phyloP scores from a whole-genome alignment of 92 coral and sea anemone genomes.

The Actinostola sp. region DNA sequence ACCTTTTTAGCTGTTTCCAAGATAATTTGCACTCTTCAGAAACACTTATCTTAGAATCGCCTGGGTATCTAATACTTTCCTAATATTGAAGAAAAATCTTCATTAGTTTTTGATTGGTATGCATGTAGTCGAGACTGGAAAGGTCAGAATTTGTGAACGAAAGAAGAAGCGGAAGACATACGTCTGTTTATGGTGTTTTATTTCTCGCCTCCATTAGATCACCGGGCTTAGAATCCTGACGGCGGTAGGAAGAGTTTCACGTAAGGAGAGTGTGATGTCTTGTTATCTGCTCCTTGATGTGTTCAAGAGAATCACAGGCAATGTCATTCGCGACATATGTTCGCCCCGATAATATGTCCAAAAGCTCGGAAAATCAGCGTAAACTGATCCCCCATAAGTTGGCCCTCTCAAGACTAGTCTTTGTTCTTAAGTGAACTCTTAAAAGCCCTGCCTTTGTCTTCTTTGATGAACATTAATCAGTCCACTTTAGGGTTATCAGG shows the following conservation, averaged over 20 bases:
- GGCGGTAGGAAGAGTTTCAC: slow-evolving; percentile 15
- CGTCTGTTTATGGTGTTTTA: slow-evolving; percentile 29
- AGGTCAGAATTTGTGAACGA: slow-evolving; percentile 13
- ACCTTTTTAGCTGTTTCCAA: slow-evolving; percentile 38
- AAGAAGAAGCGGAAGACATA: slow-evolving; percentile 13
- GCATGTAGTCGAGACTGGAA: slow-evolving; percentile 22
- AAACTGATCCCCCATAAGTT: slow-evolving; percentile 47
- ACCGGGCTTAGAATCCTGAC: slow-evolving; percentile 10
- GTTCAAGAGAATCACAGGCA: slow-evolving; percentile 26
- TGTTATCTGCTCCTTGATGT: slow-evolving; percentile 28
- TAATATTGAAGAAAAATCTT: slow-evolving; percentile 24
- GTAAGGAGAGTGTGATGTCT: slow-evolving; percentile 22
- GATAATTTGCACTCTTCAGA: slow-evolving; percentile 34
- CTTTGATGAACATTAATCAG: slow-evolving; percentile 64
- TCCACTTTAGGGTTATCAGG: slow-evolving; percentile 55
- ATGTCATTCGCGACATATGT: slow-evolving; percentile 23
- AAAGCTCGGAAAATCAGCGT: slow-evolving; percentile 30
- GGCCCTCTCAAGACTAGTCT: slow-evolving; percentile 36
- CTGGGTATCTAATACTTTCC: slow-evolving; percentile 34
- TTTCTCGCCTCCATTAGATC: slow-evolving; percentile 23
- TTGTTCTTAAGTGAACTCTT: slow-evolving; percentile 48
- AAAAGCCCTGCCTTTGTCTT: slow-evolving; percentile 77
- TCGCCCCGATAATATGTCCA: slow-evolving; percentile 21
- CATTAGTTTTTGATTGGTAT: slow-evolving; percentile 36
- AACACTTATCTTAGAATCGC: slow-evolving; percentile 26